Percentiles rank a stretch among this genome's conserved stretches.
These are phyloP conservation scores for Atta texana DNA, from an alignment of 1,140 invertebrate genomes.

Conservation along the genomic window DNA sequence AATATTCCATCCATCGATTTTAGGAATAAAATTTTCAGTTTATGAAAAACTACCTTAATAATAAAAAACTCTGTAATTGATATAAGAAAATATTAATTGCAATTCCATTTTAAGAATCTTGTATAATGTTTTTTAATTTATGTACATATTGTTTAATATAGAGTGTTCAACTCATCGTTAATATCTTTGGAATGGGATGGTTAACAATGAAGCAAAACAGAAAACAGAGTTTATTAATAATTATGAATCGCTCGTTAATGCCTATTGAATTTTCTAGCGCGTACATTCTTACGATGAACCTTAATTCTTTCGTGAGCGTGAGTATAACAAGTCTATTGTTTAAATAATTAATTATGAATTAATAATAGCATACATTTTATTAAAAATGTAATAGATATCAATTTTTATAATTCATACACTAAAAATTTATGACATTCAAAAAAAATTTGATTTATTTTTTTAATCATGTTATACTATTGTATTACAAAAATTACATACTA, in stretches of 20 bases:
- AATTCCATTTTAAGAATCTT: background rate
- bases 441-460: background rate
- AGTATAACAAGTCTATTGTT: background rate
- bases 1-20: too few species aligned
- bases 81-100: background rate
- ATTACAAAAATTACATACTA: background rate
- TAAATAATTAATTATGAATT: background rate
- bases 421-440: background rate
- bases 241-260: slow-evolving; percentile 43
- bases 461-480: background rate
- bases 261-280: slow-evolving; percentile 65
- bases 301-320: slow-evolving; percentile 63
- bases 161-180: slow-evolving; percentile 47
- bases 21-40: too few species aligned
- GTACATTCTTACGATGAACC: slow-evolving; percentile 50
- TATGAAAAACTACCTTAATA: background rate
- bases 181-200: slow-evolving; percentile 58
- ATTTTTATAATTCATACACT: background rate
- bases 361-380: background rate
- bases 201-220: background rate
- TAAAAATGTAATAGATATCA: background rate
- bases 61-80: background rate
- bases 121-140: background rate
- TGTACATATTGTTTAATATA: background rate
- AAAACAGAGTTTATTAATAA: slow-evolving; percentile 46